A percentile compares a stretch with the other conserved stretches of the same genome.
phyloP scores from a whole-genome alignment of 2,113 vertebrate species.

The Dermatemys mawii region DNA sequence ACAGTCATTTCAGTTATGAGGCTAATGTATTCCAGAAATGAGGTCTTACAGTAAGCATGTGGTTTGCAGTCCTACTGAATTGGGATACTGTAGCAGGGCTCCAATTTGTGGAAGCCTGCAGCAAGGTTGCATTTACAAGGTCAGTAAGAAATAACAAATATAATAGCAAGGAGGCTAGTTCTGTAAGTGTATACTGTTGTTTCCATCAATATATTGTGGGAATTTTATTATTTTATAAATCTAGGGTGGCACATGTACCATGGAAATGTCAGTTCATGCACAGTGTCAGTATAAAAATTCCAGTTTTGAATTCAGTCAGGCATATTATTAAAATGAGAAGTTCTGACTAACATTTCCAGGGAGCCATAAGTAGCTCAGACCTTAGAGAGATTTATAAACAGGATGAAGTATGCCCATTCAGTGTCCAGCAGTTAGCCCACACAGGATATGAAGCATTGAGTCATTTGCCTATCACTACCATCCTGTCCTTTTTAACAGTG shows the following conservation, averaged over 20 bases:
- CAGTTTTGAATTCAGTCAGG: slow-evolving; percentile 57
- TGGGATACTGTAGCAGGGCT: slow-evolving; percentile 41
- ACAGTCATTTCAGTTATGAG: slow-evolving; percentile 48
- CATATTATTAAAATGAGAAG: slow-evolving; percentile 71
- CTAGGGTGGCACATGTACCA: slow-evolving; percentile 58
- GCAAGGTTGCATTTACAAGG: slow-evolving; percentile 72
- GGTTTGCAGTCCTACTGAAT: slow-evolving; percentile 48
- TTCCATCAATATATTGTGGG: slow-evolving; percentile 47
- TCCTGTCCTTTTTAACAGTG: background rate
- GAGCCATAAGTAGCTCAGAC: slow-evolving; percentile 20
- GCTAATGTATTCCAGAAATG: slow-evolving; percentile 67
- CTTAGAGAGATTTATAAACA: slow-evolving; percentile 26
- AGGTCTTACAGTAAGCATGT: slow-evolving; percentile 30
- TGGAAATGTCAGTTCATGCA: background rate
- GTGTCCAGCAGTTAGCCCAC: background rate
- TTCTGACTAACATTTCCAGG: slow-evolving; percentile 54
- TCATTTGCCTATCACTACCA: slow-evolving; percentile 11
- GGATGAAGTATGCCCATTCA: background rate
- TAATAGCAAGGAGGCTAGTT: slow-evolving; percentile 50
- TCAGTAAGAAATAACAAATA: slow-evolving; percentile 61
- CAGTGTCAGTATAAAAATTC: slow-evolving; percentile 40
- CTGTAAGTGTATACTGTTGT: background rate
- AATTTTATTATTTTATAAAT: slow-evolving; percentile 67
- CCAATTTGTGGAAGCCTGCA: slow-evolving; percentile 70
- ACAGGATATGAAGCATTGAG: background rate